phyloP scores from a whole-genome alignment of 2,888 invertebrate species.

The Ctenicera cuprea region DNA sequence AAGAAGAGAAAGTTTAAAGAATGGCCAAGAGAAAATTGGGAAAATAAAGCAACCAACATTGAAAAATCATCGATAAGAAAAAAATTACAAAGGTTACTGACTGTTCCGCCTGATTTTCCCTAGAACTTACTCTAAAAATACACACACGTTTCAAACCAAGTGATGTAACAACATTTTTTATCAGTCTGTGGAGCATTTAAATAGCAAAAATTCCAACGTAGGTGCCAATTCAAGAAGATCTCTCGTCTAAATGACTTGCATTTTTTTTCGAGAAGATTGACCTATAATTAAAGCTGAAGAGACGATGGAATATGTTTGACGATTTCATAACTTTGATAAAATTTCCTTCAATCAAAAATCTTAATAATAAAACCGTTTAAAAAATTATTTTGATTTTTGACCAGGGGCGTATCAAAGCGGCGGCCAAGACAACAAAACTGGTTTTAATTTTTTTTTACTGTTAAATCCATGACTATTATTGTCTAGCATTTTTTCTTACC shows the following conservation, averaged over 20 bases:
- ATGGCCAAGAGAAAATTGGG: too few species aligned
- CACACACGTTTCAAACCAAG: neutral
- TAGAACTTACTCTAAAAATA: slow-evolving; percentile 13
- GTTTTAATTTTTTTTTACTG: too few species aligned
- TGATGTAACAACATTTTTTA: slow-evolving; percentile 20
- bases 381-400: too few species aligned
- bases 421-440: too few species aligned
- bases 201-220: slow-evolving; percentile 8
- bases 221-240: neutral
- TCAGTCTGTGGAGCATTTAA: slow-evolving; percentile 22
- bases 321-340: too few species aligned
- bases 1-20: too few species aligned
- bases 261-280: slow-evolving; percentile 11
- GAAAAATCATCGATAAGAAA: neutral
- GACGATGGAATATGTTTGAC: too few species aligned
- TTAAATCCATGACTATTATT: too few species aligned
- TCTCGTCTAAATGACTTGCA: slow-evolving; percentile 13
- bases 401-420: too few species aligned
- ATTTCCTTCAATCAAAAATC: too few species aligned
- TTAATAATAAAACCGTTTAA: too few species aligned
- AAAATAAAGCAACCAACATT: neutral
- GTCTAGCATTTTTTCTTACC: too few species aligned
- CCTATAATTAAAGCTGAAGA: neutral
- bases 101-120: slow-evolving; percentile 12
- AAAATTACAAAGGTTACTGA: slow-evolving; percentile 11